phyloP scores from a whole-genome alignment of 1,140 invertebrate genomes.

The Zophobas atratus region DNA sequence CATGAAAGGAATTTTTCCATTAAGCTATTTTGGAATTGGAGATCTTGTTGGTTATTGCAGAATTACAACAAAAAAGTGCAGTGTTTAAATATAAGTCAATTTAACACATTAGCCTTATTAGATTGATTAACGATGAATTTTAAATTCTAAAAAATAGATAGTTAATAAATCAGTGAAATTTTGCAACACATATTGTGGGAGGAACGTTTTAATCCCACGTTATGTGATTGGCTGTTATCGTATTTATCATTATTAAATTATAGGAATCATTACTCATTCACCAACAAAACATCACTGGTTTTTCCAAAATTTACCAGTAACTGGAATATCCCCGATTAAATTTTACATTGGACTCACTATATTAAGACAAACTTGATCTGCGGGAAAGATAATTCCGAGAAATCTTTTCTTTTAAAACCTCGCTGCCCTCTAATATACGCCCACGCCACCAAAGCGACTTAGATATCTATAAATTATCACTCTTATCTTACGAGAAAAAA shows the following conservation, averaged over 20 bases:
- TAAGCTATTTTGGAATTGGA: too few relatives aligned
- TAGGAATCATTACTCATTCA: not conserved
- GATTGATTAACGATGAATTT: too few relatives aligned
- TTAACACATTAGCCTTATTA: too few relatives aligned
- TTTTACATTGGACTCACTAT: not conserved
- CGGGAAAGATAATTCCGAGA: not conserved
- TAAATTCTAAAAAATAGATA: too few relatives aligned
- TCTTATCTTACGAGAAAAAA: conserved; percentile 7
- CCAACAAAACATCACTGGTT: not conserved
- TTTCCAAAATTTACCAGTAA: not conserved
- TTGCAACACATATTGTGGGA: too few relatives aligned
- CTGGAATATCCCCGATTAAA: not conserved
- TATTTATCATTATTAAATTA: not conserved
- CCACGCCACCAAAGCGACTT: conserved; percentile 4
- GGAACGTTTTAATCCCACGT: too few relatives aligned
- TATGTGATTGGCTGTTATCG: too few relatives aligned
- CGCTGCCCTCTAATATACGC: conserved; percentile 2
- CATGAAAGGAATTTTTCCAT: too few relatives aligned
- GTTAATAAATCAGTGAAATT: too few relatives aligned
- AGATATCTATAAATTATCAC: conserved; percentile 2
- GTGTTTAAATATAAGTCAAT: too few relatives aligned
- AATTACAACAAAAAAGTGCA: too few relatives aligned
- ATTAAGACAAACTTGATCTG: not conserved
- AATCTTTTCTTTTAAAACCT: not conserved
- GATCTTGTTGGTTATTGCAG: too few relatives aligned